These are phyloP conservation scores for Geothlypis trichas DNA, from an alignment of 2,113 vertebrate genomes.

Conservation along the genomic window DNA sequence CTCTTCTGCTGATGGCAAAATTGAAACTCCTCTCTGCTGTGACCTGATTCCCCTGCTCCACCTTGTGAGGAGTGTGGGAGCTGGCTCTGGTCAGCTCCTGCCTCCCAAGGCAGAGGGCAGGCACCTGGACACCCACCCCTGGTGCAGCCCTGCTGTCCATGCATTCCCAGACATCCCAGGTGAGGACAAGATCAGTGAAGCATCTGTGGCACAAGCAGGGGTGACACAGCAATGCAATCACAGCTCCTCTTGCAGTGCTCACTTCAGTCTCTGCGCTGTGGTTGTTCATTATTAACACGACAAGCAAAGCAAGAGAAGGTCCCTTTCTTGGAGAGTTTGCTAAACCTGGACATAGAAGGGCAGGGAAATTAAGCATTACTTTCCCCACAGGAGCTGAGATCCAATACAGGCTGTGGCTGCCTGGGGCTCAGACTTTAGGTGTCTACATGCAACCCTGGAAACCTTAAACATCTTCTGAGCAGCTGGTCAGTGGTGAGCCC, in stretches of 20 bases:
- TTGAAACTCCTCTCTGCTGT: neutral
- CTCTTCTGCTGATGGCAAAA: slow-evolving; percentile 1
- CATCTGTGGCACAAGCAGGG: neutral
- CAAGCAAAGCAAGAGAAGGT: neutral
- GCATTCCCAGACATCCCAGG: neutral
- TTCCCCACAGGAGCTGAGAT: neutral
- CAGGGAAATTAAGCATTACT: neutral
- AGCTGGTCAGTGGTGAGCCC: neutral
- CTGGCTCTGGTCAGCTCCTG: neutral
- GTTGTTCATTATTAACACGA: neutral
- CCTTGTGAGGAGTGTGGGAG: fast-evolving
- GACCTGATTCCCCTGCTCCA: neutral
- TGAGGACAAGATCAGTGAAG: neutral
- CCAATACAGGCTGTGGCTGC: neutral
- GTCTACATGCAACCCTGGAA: neutral
- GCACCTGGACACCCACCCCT: fast-evolving
- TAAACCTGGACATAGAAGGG: neutral
- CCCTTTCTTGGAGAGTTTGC: neutral
- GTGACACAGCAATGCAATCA: fast-evolving
- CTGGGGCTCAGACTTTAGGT: neutral
- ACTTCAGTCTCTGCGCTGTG: fast-evolving
- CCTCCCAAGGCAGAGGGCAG: neutral
- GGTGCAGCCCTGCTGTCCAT: neutral
- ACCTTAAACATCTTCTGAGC: neutral
- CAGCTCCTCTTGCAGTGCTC: fast-evolving